These are phyloP conservation scores for Drosophila stalkeri DNA, from an alignment of 2,888 invertebrate genomes.

Conservation along the genomic window DNA sequence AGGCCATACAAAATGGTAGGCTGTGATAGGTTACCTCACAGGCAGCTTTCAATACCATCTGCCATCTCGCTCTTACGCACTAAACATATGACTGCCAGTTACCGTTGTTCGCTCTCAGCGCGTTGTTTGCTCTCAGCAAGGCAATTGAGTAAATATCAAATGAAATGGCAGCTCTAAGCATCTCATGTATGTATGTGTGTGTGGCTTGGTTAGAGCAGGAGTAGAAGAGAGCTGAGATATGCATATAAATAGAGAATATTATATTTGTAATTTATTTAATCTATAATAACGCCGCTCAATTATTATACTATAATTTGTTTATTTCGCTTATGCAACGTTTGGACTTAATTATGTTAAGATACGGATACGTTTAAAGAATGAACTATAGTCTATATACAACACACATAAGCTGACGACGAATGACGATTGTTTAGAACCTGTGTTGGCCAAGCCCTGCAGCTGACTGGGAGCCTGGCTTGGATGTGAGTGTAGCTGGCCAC, in stretches of 20 bases:
- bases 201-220: background rate
- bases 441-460: slow-evolving; percentile 21
- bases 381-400: slow-evolving; percentile 73
- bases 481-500: slow-evolving; percentile 6
- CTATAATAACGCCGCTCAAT: background rate
- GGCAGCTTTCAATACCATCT: background rate
- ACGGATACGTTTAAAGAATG: slow-evolving; percentile 64
- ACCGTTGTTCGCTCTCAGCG: background rate
- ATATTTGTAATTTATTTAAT: background rate
- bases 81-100: no score
- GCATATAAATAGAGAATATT: background rate
- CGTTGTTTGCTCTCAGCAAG: background rate
- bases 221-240: background rate
- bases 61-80: background rate
- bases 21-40: background rate
- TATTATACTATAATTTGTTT: slow-evolving; percentile 67
- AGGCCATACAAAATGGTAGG: background rate
- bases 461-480: slow-evolving; percentile 58
- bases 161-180: background rate
- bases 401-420: slow-evolving; percentile 68
- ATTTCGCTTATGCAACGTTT: slow-evolving; percentile 54
- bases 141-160: background rate
- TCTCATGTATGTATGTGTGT: background rate
- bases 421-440: slow-evolving; percentile 46
- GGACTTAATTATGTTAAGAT: slow-evolving; percentile 69